phyloP scores from a whole-genome alignment of 2,888 invertebrate species.

The Xylota sylvarum region DNA sequence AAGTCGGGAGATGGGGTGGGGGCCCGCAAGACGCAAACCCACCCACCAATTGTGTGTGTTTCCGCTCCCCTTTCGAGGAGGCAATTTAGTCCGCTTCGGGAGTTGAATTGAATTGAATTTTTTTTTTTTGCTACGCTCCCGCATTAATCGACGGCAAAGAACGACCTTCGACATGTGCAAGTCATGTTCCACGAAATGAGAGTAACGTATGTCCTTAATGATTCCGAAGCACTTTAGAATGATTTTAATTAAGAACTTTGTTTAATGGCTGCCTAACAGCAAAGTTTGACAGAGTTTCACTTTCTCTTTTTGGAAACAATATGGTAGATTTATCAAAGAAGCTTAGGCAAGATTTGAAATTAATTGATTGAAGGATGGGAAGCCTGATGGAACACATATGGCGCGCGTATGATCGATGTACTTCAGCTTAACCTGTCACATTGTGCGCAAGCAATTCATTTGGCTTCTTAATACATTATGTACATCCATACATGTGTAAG shows the following conservation, averaged over 20 bases:
- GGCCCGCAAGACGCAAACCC: conserved; percentile 1
- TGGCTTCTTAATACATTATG: too few species aligned
- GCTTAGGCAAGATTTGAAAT: conserved; percentile 45
- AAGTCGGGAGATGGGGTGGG: background rate
- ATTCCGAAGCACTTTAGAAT: conserved; percentile 54
- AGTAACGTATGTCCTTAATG: conserved; percentile 64
- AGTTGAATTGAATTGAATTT: conserved; percentile 45
- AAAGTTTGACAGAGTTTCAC: conserved; percentile 46
- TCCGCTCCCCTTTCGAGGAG: background rate
- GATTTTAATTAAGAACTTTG: conserved; percentile 69
- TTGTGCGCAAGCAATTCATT: background rate
- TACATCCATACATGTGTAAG: too few species aligned
- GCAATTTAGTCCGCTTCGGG: conserved; percentile 41
- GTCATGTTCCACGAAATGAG: conserved; percentile 55
- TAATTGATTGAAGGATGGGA: conserved; percentile 49
- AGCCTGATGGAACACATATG: background rate
- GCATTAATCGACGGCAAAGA: conserved; percentile 47
- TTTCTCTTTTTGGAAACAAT: background rate
- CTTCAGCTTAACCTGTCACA: conserved; percentile 6
- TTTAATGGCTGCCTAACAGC: conserved; percentile 38
- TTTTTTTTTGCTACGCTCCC: conserved; percentile 1
- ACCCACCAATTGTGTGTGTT: conserved; percentile 22
- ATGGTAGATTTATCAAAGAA: conserved; percentile 34
- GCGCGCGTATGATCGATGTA: conserved; percentile 29
- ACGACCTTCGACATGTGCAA: conserved; percentile 60